Percentiles rank a stretch among this genome's conserved stretches.
Evolutionary conservation across 2,888 invertebrate species (phyloP).

Genomic region (Sinohyriopsis cumingii): DNA sequence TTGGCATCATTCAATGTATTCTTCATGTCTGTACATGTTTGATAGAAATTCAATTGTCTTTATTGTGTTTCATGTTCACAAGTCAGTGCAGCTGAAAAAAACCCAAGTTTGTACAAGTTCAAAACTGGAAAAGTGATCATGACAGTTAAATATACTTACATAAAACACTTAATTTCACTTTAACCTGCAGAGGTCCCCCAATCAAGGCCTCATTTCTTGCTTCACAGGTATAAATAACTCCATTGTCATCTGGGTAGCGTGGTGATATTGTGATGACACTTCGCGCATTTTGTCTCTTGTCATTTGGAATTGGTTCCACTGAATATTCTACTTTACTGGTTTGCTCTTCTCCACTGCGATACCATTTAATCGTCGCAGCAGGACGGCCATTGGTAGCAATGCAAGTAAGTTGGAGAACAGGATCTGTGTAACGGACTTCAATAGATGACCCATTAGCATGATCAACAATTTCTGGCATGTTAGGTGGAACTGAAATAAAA

Average conservation of each 20-base stretch:
- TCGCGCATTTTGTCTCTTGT: conserved; percentile 72
- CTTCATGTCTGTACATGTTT: no score
- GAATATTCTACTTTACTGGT: conserved; percentile 85
- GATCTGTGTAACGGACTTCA: conserved; percentile 84
- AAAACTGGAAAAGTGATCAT: neutral
- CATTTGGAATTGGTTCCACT: conserved; percentile 30
- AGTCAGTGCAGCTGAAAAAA: no score
- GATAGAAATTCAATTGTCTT: no score
- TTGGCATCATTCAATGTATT: no score
- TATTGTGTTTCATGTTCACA: no score
- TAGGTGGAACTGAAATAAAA: conserved; percentile 86
- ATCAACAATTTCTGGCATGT: conserved; percentile 91
- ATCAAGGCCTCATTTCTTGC: conserved; percentile 90
- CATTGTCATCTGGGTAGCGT: conserved; percentile 86
- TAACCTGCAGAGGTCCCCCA: conserved; percentile 86
- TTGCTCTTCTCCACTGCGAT: conserved; percentile 91
- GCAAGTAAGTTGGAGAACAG: conserved; percentile 90
- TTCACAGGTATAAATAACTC: conserved; percentile 92
- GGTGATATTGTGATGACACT: conserved; percentile 88
- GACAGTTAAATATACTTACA: conserved; percentile 80
- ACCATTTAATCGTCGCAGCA: conserved; percentile 83
- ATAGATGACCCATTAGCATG: conserved; percentile 91
- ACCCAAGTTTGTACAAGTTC: no score
- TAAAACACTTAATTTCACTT: conserved; percentile 88
- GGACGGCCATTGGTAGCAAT: conserved; percentile 95